Base-by-base conservation (phyloP, 2,797 vertebrate species). In the Huso huso region DNA sequence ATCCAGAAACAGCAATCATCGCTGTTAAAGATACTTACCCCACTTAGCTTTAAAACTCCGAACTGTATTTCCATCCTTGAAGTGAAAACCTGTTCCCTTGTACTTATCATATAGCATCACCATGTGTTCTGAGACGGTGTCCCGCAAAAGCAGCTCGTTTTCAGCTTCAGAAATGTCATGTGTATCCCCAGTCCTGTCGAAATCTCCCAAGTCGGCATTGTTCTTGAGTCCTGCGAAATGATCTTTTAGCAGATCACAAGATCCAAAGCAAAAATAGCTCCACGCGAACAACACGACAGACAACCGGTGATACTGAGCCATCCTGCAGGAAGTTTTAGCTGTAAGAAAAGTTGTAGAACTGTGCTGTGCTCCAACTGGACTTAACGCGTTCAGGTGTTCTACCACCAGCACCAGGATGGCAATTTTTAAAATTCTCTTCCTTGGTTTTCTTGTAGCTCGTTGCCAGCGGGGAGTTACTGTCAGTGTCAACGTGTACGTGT, bases 71-170 rank as follows among this genome's bases (percentile, higher is more conserved):
- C 95, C 93, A 53, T 89, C 88, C 52, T 81, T 87, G 66, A 86
- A 87, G 8, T 68, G 78, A 60, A 76, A 84, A 23, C 81, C 84
- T 23, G 84, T 77, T 49, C 83, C 87, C 76, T 88, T 85, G 86
- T 93, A 97, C 77, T 92, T 91, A 52, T 88, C 82, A 71, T 98
- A 98, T 64, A 97, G 92, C 77, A 90, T 82, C 77, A 91, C 89
- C 95, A 98, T 97, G 81, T 97, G 96, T 70, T 93, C 92, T 7
- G 94, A 93, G 72, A 94, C 86, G 66, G 87, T 83, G 85, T 95
- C 93, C 77, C 73, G 85, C 1, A 76, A 73, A 52, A 65, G 73
- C 70, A 70, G 64, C 6, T 82, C 78, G 58, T 59, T 70, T 10
- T 75, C 73, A 11, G 76, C 72, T 66, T 74, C 75, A 15, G 49